These are phyloP conservation scores for Hydrozoanthus tunicans DNA, from an alignment of 64 coral and sea anemone genomes.

Conservation along the genomic window DNA sequence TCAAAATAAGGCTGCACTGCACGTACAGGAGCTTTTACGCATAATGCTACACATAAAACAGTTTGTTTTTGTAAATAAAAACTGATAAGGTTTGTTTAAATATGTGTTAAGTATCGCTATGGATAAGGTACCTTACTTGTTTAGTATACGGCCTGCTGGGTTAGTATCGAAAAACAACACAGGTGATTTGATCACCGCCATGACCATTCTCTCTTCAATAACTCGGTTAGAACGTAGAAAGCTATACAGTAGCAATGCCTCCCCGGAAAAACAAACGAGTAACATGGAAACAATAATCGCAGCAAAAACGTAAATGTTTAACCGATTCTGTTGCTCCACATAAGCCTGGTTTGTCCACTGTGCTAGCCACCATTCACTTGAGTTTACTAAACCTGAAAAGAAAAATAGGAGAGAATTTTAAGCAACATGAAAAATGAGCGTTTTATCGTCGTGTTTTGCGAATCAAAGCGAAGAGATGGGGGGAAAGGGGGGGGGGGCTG, in stretches of 20 bases:
- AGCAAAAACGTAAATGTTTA: slow-evolving; percentile 1
- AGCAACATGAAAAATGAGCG: no score
- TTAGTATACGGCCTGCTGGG: slow-evolving; percentile 7
- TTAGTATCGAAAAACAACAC: slow-evolving; percentile 36
- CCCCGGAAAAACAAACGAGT: slow-evolving; percentile 2
- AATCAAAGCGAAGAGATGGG: not conserved
- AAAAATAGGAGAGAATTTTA: not conserved
- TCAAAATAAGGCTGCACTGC: no score
- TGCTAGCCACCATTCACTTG: slow-evolving; percentile 37
- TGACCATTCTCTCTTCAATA: slow-evolving; percentile 39
- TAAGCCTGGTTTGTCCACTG: slow-evolving; percentile 35
- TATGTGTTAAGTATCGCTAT: not conserved
- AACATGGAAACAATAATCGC: slow-evolving; percentile 16
- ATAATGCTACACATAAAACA: no score
- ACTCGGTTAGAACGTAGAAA: slow-evolving; percentile 17
- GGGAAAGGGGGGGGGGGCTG: not conserved
- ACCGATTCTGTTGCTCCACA: slow-evolving; percentile 7
- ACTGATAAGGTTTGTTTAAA: not conserved
- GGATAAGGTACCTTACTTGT: not conserved
- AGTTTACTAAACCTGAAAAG: slow-evolving; percentile 6
- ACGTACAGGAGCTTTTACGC: no score
- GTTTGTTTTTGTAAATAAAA: no score
- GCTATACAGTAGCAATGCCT: not conserved
- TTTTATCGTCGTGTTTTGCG: not conserved
- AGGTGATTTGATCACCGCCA: slow-evolving; percentile 43